phyloP scores from a whole-genome alignment of 2,113 vertebrate species.

The Eulemur rufifrons region DNA sequence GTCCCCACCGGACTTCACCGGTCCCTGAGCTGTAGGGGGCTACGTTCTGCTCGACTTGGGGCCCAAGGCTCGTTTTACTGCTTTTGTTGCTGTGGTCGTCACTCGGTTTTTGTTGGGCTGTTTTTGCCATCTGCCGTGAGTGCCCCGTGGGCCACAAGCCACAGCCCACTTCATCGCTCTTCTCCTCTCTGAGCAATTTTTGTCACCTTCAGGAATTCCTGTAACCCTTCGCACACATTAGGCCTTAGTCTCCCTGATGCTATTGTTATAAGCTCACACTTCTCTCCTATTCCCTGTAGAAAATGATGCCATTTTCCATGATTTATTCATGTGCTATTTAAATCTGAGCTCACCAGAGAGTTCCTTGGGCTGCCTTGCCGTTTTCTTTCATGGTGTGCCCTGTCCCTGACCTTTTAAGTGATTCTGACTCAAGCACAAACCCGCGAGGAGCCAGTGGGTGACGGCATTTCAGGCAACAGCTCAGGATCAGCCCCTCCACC shows the following conservation, averaged over 20 bases:
- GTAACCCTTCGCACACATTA: not conserved
- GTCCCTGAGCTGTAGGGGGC: not conserved
- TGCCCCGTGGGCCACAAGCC: not conserved
- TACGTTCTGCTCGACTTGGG: not conserved
- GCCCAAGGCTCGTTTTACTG: not conserved
- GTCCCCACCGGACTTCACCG: not conserved
- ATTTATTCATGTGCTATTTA: constrained; percentile 57
- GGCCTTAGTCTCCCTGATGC: not conserved
- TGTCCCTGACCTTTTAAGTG: constrained; percentile 1
- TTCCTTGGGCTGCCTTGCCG: not conserved
- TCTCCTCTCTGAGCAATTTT: not conserved
- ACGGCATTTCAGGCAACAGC: not conserved
- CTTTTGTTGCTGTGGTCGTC: not conserved
- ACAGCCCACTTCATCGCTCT: not conserved
- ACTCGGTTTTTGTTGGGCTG: not conserved
- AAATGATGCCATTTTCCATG: not conserved
- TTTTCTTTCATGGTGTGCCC: not conserved
- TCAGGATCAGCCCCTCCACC: not conserved
- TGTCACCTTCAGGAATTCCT: not conserved
- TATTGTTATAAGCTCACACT: not conserved
- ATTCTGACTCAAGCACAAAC: not conserved
- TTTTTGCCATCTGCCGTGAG: not conserved
- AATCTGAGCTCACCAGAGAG: constrained; percentile 24
- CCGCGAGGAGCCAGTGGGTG: not conserved
- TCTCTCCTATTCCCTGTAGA: not conserved